These are phyloP conservation scores for Acanthurus tractus DNA, from an alignment of 2,797 vertebrate genomes.

Conservation along the genomic window DNA sequence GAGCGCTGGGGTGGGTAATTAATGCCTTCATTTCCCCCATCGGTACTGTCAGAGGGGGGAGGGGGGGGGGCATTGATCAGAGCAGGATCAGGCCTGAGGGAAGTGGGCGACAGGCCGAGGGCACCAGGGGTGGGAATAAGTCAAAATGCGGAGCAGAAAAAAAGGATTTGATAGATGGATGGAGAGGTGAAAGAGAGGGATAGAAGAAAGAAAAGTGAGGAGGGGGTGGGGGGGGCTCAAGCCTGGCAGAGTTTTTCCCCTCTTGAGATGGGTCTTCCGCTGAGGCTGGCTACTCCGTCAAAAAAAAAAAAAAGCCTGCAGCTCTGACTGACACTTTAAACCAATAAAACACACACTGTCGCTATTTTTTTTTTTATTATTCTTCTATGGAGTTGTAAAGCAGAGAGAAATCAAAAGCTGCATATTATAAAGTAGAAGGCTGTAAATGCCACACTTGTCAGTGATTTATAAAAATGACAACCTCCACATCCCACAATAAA, in stretches of 20 bases:
- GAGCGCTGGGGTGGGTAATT: constrained; percentile 82
- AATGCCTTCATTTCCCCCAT: constrained; percentile 72
- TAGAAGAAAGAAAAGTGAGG: neutral
- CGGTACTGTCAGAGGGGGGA: constrained; percentile 30
- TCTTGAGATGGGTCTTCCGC: constrained; percentile 70
- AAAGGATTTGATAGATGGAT: constrained; percentile 19
- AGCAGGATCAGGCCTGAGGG: constrained; percentile 60
- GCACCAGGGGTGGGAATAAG: constrained; percentile 62
- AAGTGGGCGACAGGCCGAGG: constrained; percentile 51
- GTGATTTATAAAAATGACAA: constrained; percentile 25
- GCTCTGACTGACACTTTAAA: constrained; percentile 64
- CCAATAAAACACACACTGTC: constrained; percentile 51
- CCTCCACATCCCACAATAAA: neutral
- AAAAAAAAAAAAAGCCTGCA: constrained; percentile 51
- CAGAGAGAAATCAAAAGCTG: constrained; percentile 37
- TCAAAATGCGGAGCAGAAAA: constrained; percentile 55
- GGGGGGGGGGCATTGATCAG: constrained; percentile 69
- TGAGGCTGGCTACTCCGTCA: constrained; percentile 65
- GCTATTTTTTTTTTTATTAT: constrained; percentile 2
- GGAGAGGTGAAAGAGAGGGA: constrained; percentile 37
- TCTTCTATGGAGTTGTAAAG: constrained; percentile 56
- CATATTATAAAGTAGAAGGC: constrained; percentile 16
- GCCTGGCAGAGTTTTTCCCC: constrained; percentile 63
- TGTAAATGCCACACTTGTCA: neutral
- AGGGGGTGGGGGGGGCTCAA: constrained; percentile 19